Evolutionary conservation across 2,797 vertebrate genomes (phyloP), one percentile per base, ranked within the genome.

Genomic region (Merluccius polli): DNA sequence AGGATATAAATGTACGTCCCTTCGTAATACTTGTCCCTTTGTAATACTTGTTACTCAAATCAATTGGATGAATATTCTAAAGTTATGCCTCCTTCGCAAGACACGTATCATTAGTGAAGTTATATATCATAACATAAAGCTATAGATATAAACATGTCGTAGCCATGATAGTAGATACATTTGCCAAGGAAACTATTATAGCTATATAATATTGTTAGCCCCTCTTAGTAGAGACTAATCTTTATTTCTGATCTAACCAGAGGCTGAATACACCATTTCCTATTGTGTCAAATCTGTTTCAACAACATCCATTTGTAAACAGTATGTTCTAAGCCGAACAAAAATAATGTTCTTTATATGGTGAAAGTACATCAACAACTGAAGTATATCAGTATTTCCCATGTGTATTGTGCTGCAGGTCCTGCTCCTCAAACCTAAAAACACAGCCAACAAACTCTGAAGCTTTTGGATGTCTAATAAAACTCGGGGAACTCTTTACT

Each of bases 401-500:
- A 2, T 10, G 52, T 59, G 52, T 9, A 24, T 24, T n/a, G 52
- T 24, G 10, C 21, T 1, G n/a, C 52, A n/a, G 52, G 32, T 76
- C 77, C 79, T 80, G 10, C 72, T 21, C 21, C 12, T 27, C 18
- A 21, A 24, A 11, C 15, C 72, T 12, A 21, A 21, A 30, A 15
- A 18, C 83, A 78, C 76, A 75, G 77, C 77, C 73, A 76, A 82
- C 75, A 73, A 72, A 78, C 84, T 84, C 83, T 86, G 27, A 86
- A 82, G 68, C 52, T 82, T 86, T 85, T 80, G 88, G 82, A 6
- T 84, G 84, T 84, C 77, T 77, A 87, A 87, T 84, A 87, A 89
- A 82, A 78, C 86, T 88, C 85, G 78, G 83, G 81, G 89, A 89
- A 87, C 79, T 29, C 24, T 31, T 87, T 85, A 78, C 59, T 36